Conservation (phyloP, 2,113 vertebrate species). For the Rhynchomys soricoides region DNA sequence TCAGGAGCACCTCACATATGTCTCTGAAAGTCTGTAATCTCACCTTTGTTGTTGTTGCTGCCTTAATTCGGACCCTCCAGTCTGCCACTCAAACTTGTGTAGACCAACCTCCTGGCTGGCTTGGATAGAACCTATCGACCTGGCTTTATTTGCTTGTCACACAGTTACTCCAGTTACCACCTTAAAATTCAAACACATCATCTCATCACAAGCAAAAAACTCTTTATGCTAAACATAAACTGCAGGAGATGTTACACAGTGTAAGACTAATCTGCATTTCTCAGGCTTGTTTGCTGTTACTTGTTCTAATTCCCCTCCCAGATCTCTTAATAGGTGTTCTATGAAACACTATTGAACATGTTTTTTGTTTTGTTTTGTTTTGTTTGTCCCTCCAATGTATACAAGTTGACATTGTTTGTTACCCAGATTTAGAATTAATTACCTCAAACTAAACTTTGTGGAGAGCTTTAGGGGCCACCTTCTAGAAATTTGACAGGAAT, state of each 20-base stretch:
- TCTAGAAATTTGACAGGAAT: too few species aligned
- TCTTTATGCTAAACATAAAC: not conserved
- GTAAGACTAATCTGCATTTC: not conserved
- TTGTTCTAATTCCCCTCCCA: not conserved
- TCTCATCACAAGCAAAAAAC: not conserved
- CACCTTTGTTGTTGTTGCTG: not conserved
- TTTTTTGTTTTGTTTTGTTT: rapidly evolving
- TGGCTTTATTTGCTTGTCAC: not conserved
- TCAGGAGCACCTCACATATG: not conserved
- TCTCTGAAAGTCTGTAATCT: not conserved
- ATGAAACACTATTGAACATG: not conserved
- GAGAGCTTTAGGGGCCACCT: too few species aligned
- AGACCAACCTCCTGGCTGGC: not conserved
- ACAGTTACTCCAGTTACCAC: not conserved
- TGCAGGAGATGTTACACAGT: not conserved
- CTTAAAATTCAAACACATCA: conserved; percentile 31
- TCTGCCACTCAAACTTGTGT: not conserved
- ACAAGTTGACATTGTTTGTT: not conserved
- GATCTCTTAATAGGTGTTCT: not conserved
- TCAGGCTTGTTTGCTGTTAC: not conserved
- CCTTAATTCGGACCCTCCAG: not conserved
- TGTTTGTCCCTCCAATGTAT: not conserved
- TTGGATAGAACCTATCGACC: not conserved
- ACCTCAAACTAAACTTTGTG: not conserved
- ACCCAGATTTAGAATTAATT: not conserved